Base-by-base conservation (phyloP, 2,113 vertebrate genomes). In the Dasyornis broadbenti region DNA sequence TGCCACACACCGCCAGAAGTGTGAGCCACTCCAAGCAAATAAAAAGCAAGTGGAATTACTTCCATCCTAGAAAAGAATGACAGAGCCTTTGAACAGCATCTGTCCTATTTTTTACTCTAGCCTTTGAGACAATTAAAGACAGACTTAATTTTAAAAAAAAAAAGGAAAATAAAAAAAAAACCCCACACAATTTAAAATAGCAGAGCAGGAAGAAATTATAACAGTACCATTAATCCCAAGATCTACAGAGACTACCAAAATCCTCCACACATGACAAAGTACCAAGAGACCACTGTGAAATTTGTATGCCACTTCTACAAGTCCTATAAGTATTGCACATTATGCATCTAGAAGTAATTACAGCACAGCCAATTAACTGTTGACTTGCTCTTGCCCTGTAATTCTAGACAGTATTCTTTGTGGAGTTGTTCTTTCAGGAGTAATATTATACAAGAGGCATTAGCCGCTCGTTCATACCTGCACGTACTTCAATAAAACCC, bases 331-430 rank as follows among this genome's bases (percentile, higher is more conserved):
- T 84, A 91, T 91, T 93, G 84, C 90, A 88, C 54, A 80, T 90
- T 90, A 95, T 81, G 69, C 87, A 96, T 88, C 92, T 89, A 94
- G 88, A 96, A 96, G 86, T 94, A 97, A 95, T 95, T 96, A 96
- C 92, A 96, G 93, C 78, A 86, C 88, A 93, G 72, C 82, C 88
- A 97, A 96, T 97, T 96, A 96, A 96, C 93, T 94, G 86, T 95
- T 97, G 92, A 92, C 93, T 96, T 92, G 86, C 92, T 96, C 93
- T 83, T 96, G 94, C 88, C 93, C 90, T 95, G 88, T 92, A 92
- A 92, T 93, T 94, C 80, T 81, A 96, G 86, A 84, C 80, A 89
- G 80, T 83, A 94, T 93, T 93, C 90, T 96, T 96, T 53, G 72
- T 84, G 94, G 80, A 96, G 69, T 76, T 96, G 72, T 97, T 95